Base-by-base conservation (phyloP, 2,888 invertebrate species). In the Scaptomyza caliginosa region DNA sequence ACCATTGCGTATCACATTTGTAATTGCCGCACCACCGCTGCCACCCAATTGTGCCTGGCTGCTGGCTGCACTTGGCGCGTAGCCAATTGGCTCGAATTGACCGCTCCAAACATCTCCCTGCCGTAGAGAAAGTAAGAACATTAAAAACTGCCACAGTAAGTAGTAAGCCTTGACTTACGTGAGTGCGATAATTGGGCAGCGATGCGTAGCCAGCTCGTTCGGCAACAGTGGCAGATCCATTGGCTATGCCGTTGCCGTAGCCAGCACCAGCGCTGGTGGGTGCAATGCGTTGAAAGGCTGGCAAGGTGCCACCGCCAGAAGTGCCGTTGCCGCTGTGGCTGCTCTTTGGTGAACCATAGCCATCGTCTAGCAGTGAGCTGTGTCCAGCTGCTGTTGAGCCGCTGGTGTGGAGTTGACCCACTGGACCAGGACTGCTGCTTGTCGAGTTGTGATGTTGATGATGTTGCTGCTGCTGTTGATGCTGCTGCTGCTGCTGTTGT, bases 221-320 rank as follows among this genome's bases (percentile, higher is more conserved):
- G 43, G 86, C 74, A 52, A 79, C 72, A 48, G 59, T 81, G 66
- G 63, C 76, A 58, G 67, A 56, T 42, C 78, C 85, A 74, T 86
- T 77, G 60, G 86, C 54, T 50, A 82, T 77, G 86, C 77, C 74
- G 46, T 54, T 59, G 49, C 69, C 77, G 49, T 64, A 79, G n/a
- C 75, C 78, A 49, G 75, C 60, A 39, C 66, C 75, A 42, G 74
- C 77, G 50, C 77, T 63, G 23, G 68, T 51, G 5, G 87, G 67
- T 11, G 88, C 81, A 56, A 91, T 86, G 42, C 90, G 81, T 67
- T 91, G 90, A 60, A 92, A 92, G 65, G 80, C 90, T 7, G 92
- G 92, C 62, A 92, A 62, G 6, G 89, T 78, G 55, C 84, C 77
- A 10, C 84, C 79, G 54, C 76, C 74, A 8, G 8, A 79, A n/a